Conservation (phyloP, 1,140 invertebrate genomes). For the Drosophila nannoptera region DNA sequence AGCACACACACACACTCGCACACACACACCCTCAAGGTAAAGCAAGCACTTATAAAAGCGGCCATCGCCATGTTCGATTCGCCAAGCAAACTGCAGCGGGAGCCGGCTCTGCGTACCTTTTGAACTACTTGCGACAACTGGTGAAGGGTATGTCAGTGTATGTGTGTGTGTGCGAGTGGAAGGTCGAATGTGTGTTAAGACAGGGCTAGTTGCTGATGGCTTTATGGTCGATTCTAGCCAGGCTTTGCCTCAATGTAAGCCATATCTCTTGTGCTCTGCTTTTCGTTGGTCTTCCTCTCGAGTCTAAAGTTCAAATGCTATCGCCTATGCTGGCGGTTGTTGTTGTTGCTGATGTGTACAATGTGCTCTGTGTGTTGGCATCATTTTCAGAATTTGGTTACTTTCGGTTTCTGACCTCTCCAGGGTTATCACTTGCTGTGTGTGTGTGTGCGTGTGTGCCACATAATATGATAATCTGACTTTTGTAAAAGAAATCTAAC, state of each 20-base stretch:
- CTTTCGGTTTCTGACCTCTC: conserved; percentile 29
- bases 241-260: neutral
- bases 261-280: conserved; percentile 1
- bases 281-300: conserved; percentile 15
- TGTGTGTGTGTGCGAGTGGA: neutral
- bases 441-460: neutral
- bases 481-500: neutral
- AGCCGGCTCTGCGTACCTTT: conserved; percentile 1
- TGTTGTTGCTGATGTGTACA: conserved; percentile 24
- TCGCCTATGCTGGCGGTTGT: conserved; percentile 9
- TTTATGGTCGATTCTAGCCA: conserved; percentile 42
- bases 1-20: neutral
- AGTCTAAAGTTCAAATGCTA: conserved; percentile 36
- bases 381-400: conserved; percentile 30
- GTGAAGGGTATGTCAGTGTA: neutral
- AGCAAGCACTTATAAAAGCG: conserved; percentile 1
- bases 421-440: conserved; percentile 14
- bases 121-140: conserved; percentile 4
- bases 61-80: conserved; percentile 2
- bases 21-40: conserved; percentile 1
- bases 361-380: conserved; percentile 11
- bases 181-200: conserved; percentile 2
- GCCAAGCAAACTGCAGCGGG: neutral
- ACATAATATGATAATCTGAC: conserved; percentile 16
- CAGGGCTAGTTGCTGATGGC: neutral